phyloP scores from a whole-genome alignment of 2,113 vertebrate genomes.

The Lanius ludovicianus region DNA sequence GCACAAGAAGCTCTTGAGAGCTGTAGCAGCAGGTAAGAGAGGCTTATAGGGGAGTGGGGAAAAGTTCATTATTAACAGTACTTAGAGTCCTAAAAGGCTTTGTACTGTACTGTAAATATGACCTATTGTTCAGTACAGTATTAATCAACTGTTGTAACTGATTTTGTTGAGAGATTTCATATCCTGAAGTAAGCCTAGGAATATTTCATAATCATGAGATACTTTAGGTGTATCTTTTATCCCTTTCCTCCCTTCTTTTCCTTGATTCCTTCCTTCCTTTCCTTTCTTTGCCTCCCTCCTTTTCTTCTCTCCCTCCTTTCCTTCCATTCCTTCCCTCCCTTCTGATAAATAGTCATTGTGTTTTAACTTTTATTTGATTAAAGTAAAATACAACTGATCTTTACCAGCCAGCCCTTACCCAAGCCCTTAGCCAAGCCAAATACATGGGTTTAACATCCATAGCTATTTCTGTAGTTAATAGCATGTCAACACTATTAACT shows the following conservation, averaged over 20 bases:
- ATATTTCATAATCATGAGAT: neutral
- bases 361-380: neutral
- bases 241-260: neutral
- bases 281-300: neutral
- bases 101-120: neutral
- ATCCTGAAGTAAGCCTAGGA: neutral
- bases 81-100: neutral
- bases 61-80: neutral
- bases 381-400: neutral
- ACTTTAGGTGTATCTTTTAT: neutral
- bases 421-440: neutral
- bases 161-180: neutral
- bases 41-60: neutral
- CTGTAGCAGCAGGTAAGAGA: slow-evolving; percentile 37
- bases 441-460: neutral
- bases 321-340: neutral
- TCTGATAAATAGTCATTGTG: neutral
- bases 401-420: neutral
- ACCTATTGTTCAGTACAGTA: neutral
- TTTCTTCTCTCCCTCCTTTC: neutral
- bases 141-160: neutral
- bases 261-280: neutral
- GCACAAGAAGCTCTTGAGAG: slow-evolving; percentile 3
- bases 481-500: neutral
- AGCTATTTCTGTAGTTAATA: neutral